Conservation (phyloP, 2,797 vertebrate genomes). For the Mycteria americana region DNA sequence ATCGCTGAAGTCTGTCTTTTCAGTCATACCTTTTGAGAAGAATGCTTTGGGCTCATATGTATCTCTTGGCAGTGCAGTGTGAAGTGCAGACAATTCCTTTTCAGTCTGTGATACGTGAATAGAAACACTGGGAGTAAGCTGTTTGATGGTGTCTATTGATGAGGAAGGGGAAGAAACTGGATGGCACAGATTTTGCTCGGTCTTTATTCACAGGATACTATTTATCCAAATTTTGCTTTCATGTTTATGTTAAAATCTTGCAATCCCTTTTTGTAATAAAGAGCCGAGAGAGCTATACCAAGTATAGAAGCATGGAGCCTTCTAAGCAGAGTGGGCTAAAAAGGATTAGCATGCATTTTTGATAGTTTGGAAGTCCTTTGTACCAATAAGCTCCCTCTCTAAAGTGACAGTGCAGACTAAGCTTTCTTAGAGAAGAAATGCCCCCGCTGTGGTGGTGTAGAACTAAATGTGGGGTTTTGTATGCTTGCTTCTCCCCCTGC, state of each 20-base stretch:
- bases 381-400: neutral
- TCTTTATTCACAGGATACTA: neutral
- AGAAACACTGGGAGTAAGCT: neutral
- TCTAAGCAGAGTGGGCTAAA: neutral
- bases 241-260: neutral
- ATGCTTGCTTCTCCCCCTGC: neutral
- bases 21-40: neutral
- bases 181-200: neutral
- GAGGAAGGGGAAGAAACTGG: neutral
- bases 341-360: neutral
- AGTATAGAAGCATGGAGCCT: neutral
- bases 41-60: neutral
- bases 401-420: neutral
- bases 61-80: neutral
- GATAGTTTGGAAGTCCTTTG: neutral
- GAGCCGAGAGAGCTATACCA: neutral
- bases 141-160: neutral
- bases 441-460: neutral
- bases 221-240: neutral
- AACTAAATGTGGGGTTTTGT: neutral
- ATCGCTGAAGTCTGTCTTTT: neutral
- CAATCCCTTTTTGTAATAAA: neutral
- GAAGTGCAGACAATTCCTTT: neutral
- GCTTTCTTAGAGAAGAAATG: neutral
- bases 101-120: neutral